phyloP scores from a whole-genome alignment of 2,888 invertebrate species.

The Halictus quadricinctus region DNA sequence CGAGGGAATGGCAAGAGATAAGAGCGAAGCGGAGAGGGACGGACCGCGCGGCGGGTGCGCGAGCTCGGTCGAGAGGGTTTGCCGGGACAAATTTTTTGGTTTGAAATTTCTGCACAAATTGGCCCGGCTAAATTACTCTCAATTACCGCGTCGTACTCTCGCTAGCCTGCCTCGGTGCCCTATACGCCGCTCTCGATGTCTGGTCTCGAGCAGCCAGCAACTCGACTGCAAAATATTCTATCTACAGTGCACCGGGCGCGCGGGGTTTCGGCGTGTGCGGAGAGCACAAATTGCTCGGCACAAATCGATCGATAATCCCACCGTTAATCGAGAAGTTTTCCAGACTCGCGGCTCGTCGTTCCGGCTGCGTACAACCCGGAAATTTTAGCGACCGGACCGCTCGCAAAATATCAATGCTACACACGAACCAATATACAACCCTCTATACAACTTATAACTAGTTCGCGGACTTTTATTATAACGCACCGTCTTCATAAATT shows the following conservation, averaged over 20 bases:
- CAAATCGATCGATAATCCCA: constrained; percentile 67
- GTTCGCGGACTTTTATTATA: neutral
- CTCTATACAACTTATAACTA: neutral
- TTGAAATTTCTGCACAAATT: constrained; percentile 77
- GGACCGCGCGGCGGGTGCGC: neutral
- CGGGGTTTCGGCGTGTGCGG: no score
- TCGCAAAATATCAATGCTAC: constrained; percentile 39
- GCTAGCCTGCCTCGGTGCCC: constrained; percentile 33
- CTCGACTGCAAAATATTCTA: constrained; percentile 66
- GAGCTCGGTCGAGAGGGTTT: constrained; percentile 37
- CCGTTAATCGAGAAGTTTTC: constrained; percentile 61
- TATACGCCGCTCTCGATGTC: constrained; percentile 12
- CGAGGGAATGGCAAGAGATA: constrained; percentile 42
- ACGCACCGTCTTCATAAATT: neutral
- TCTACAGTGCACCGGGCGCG: constrained; percentile 19
- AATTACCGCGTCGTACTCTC: constrained; percentile 68
- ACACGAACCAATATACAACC: constrained; percentile 30
- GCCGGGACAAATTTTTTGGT: constrained; percentile 71
- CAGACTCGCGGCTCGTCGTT: neutral
- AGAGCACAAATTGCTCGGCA: constrained; percentile 52
- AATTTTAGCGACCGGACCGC: constrained; percentile 38
- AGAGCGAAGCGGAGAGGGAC: neutral
- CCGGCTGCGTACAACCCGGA: constrained; percentile 10
- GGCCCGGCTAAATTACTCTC: constrained; percentile 77
- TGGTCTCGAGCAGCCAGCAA: constrained; percentile 56